Evolutionary conservation across 2,797 vertebrate genomes (phyloP).

Genomic region (Botia almorhae): DNA sequence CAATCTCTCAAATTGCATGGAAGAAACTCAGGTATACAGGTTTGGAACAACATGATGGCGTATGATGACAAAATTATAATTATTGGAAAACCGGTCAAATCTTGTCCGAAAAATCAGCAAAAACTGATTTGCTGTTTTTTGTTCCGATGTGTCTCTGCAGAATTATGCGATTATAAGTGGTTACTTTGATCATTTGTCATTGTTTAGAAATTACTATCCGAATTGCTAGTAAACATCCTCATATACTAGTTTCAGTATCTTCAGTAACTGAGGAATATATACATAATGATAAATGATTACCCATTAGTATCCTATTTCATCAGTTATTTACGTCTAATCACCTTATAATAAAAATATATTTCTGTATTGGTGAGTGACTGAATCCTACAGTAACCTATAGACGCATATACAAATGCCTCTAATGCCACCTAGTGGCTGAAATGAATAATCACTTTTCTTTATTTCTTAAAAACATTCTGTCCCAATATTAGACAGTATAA

Average conservation of each 20-base stretch:
- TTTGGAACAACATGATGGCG: no score
- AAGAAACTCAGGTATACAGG: no score
- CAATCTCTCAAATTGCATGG: no score
- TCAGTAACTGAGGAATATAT: background rate
- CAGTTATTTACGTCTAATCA: background rate
- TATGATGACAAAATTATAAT: no score
- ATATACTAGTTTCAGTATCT: no score
- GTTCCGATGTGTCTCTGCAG: background rate
- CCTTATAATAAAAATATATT: background rate
- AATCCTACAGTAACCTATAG: background rate
- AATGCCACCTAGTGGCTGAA: slow-evolving; percentile 33
- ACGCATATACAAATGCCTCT: background rate
- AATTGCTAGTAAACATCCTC: no score
- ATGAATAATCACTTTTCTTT: background rate
- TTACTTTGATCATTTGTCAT: no score
- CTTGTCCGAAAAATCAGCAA: no score
- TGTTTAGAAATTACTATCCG: no score
- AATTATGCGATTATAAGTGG: background rate
- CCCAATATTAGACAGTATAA: background rate
- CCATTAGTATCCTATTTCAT: no score
- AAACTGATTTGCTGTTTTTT: background rate
- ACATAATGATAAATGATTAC: no score
- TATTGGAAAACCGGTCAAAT: background rate
- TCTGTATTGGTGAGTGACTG: background rate
- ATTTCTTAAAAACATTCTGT: background rate